Percentiles rank a stretch among this genome's conserved stretches.
These are phyloP conservation scores for Plutomurus gul DNA, from an alignment of 1,140 invertebrate genomes.

Conservation along the genomic window DNA sequence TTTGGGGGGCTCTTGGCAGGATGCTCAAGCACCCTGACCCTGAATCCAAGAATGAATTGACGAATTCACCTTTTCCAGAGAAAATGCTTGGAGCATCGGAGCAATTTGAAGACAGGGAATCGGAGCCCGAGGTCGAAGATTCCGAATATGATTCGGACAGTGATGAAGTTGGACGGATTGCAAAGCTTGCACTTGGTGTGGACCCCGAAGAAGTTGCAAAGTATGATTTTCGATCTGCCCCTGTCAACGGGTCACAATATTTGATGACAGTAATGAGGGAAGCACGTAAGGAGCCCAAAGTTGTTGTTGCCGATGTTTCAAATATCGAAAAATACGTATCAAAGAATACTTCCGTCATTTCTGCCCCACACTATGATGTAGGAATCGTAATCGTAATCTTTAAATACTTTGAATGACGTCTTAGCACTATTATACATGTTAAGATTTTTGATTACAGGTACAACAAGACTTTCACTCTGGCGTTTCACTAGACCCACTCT, in stretches of 20 bases:
- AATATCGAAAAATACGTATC: background rate
- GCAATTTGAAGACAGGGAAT: background rate
- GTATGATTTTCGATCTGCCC: slow-evolving; percentile 33
- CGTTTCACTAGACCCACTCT: background rate
- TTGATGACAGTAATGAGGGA: slow-evolving; percentile 41
- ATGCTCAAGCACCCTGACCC: too few species aligned
- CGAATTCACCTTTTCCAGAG: too few species aligned
- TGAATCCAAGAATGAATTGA: too few species aligned
- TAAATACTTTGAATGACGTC: too few species aligned
- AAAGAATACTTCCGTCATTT: background rate
- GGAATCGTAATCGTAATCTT: background rate
- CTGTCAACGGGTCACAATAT: slow-evolving; percentile 46
- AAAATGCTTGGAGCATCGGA: too few species aligned
- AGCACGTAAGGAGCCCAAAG: slow-evolving; percentile 33
- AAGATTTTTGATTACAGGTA: background rate
- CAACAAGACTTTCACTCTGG: background rate
- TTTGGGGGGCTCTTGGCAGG: too few species aligned
- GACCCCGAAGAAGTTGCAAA: slow-evolving; percentile 22
- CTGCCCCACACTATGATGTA: background rate
- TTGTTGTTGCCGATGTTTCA: slow-evolving; percentile 25
- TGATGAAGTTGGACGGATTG: background rate
- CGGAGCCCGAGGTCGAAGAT: background rate
- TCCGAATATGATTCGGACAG: slow-evolving; percentile 17
- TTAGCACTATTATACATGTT: too few species aligned
- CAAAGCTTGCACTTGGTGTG: background rate